Evolutionary conservation across 2,797 vertebrate genomes (phyloP).

Genomic region (Cetoscarus ocellatus): DNA sequence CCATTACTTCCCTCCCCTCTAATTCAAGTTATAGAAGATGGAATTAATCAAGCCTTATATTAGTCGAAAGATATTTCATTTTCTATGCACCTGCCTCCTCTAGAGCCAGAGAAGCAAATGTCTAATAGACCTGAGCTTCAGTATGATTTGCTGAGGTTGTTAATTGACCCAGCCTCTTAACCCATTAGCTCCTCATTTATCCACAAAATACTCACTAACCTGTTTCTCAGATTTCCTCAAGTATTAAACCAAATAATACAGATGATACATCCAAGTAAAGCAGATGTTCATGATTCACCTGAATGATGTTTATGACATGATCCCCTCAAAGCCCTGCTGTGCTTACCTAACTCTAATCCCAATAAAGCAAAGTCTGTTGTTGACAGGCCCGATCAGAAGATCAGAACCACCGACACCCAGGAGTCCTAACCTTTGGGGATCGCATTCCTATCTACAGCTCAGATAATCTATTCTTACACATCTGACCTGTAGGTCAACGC

Average conservation of each 20-base stretch:
- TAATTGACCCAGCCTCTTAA: constrained; percentile 72
- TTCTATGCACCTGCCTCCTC: constrained; percentile 24
- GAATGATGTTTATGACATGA: constrained; percentile 24
- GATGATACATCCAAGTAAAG: too few relatives aligned
- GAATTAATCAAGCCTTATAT: constrained; percentile 39
- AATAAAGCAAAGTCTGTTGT: constrained; percentile 41
- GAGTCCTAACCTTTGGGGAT: constrained; percentile 59
- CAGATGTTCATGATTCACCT: constrained; percentile 14
- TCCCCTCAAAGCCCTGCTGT: constrained; percentile 11
- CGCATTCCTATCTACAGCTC: constrained; percentile 48
- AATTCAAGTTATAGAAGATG: constrained; percentile 6
- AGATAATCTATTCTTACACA: constrained; percentile 62
- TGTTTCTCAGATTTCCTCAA: too few relatives aligned
- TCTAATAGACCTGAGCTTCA: constrained; percentile 20
- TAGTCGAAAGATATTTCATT: constrained; percentile 33
- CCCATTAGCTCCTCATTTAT: constrained; percentile 41
- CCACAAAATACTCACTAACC: constrained; percentile 9
- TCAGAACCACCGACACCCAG: constrained; percentile 28
- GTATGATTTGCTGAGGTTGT: constrained; percentile 44
- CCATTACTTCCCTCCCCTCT: neutral
- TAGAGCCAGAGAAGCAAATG: constrained; percentile 58
- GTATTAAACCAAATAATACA: neutral
- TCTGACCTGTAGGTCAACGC: constrained; percentile 36
- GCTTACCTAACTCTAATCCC: constrained; percentile 32
- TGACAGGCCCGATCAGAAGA: constrained; percentile 17